A percentile compares a stretch with the other conserved stretches of the same genome.
These are phyloP conservation scores for Sericinus montela DNA, from an alignment of 2,888 invertebrate genomes.

Conservation along the genomic window DNA sequence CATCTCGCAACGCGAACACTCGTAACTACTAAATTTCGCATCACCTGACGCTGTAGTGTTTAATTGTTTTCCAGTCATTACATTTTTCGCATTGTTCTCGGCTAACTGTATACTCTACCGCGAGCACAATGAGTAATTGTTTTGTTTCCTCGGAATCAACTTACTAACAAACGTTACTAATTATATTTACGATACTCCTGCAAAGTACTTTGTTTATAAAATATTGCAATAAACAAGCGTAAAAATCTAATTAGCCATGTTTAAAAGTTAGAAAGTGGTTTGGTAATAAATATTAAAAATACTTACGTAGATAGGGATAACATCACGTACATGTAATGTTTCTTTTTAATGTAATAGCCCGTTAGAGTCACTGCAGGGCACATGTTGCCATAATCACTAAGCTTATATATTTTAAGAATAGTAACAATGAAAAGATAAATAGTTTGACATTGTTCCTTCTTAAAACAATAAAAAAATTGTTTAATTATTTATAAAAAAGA, in stretches of 20 bases:
- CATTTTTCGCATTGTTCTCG: conserved; percentile 19
- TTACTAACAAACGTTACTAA: conserved; percentile 16
- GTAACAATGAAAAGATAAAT: no score
- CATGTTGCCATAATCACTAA: no score
- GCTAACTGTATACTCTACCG: conserved; percentile 15
- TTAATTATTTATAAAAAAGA: no score
- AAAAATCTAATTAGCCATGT: background rate
- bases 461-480: no score
- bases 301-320: no score
- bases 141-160: conserved; percentile 15
- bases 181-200: conserved; percentile 16
- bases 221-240: background rate
- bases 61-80: conserved; percentile 18
- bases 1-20: no score
- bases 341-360: no score
- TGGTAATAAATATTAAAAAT: no score
- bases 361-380: no score
- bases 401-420: no score
- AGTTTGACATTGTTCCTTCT: no score
- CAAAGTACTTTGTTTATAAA: conserved; percentile 8
- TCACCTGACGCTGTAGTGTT: conserved; percentile 4
- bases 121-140: conserved; percentile 19
- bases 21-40: conserved; percentile 8
- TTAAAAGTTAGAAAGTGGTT: background rate
- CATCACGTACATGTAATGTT: no score